These are phyloP conservation scores for Oceanites oceanicus DNA, from an alignment of 2,113 vertebrate genomes.

Conservation along the genomic window DNA sequence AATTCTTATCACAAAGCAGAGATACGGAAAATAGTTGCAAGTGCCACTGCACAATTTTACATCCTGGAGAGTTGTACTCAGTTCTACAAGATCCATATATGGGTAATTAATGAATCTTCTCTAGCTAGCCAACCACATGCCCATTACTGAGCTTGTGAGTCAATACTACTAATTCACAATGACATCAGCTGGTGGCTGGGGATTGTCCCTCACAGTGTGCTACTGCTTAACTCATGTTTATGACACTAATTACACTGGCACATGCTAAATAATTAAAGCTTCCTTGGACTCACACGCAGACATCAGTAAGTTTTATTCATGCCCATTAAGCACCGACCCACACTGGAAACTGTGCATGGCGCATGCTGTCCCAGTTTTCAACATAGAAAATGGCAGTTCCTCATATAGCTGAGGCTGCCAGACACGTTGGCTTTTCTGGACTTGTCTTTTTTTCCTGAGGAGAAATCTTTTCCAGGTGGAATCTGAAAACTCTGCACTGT, in stretches of 20 bases:
- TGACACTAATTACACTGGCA: background rate
- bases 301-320: background rate
- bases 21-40: background rate
- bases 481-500: background rate
- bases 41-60: background rate
- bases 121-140: background rate
- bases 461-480: background rate
- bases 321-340: background rate
- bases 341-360: background rate
- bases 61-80: background rate
- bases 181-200: background rate
- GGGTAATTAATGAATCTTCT: conserved; percentile 27
- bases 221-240: background rate
- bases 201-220: background rate
- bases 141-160: background rate
- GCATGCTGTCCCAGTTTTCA: background rate
- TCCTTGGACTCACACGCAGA: background rate
- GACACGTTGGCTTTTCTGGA: background rate
- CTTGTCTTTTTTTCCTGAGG: background rate
- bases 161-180: conserved; percentile 7
- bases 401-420: background rate
- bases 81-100: background rate
- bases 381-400: background rate
- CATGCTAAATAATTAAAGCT: conserved; percentile 35
- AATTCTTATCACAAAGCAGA: background rate